Conservation (phyloP, 2,113 vertebrate genomes). For the Colossoma macropomum region DNA sequence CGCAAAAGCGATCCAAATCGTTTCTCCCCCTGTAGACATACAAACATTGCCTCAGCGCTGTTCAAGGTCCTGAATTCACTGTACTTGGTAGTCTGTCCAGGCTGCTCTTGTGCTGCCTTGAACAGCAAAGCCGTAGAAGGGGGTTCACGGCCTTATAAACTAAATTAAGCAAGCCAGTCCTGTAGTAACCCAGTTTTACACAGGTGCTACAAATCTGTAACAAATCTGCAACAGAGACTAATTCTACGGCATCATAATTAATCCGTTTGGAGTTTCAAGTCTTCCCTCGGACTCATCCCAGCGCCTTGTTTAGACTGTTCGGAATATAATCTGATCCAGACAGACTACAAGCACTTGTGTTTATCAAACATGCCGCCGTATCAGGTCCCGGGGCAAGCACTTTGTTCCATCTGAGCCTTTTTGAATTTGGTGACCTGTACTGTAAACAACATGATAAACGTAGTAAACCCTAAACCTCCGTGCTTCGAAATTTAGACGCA, state of each 20-base stretch:
- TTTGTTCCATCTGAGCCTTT: constrained; percentile 29
- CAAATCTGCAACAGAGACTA: not conserved
- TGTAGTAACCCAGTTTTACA: too few relatives aligned
- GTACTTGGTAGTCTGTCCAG: constrained; percentile 11
- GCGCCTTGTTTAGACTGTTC: constrained; percentile 26
- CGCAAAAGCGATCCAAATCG: constrained; percentile 13
- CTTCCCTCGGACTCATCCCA: not conserved
- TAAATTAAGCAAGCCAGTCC: too few relatives aligned
- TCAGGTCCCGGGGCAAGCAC: constrained; percentile 20
- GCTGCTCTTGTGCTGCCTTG: not conserved
- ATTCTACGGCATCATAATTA: not conserved
- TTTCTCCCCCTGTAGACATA: constrained; percentile 27
- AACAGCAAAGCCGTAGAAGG: not conserved
- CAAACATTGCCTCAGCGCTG: constrained; percentile 51
- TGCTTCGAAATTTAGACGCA: constrained; percentile 17
- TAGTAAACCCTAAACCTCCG: not conserved
- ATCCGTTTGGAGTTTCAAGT: not conserved
- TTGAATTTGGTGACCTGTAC: not conserved
- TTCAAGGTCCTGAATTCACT: constrained; percentile 64
- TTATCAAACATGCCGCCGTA: constrained; percentile 20
- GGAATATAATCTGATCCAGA: constrained; percentile 27
- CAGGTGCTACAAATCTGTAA: too few relatives aligned
- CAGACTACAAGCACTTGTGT: constrained; percentile 31
- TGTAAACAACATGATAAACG: constrained; percentile 25
- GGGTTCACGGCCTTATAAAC: not conserved